These are phyloP conservation scores for Sterna hirundo DNA, from an alignment of 2,113 vertebrate species.

Conservation along the genomic window DNA sequence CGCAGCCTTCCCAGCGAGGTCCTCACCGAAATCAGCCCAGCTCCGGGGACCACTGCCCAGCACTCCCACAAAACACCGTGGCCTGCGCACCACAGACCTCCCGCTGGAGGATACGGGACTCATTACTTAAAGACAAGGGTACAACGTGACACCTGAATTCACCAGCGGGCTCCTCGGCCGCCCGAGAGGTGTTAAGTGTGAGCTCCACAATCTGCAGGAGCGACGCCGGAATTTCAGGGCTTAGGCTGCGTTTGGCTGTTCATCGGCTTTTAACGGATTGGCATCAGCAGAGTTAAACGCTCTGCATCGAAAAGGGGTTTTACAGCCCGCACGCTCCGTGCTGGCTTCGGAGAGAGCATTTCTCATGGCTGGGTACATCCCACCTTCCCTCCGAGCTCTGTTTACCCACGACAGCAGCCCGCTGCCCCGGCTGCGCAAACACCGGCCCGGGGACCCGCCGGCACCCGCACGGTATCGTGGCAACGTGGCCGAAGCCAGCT, in stretches of 20 bases:
- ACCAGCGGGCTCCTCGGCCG: not conserved
- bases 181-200: fast-evolving
- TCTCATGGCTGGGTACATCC: not conserved
- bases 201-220: not conserved
- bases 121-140: not conserved
- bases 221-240: not conserved
- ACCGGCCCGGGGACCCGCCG: slow-evolving; percentile 57
- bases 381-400: not conserved
- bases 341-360: not conserved
- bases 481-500: slow-evolving; percentile 76
- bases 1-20: not conserved
- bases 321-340: not conserved
- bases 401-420: not conserved
- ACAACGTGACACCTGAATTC: not conserved
- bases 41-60: not conserved
- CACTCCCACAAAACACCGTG: fast-evolving
- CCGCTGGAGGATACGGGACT: not conserved
- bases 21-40: not conserved
- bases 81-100: fast-evolving
- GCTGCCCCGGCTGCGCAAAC: slow-evolving; percentile 72
- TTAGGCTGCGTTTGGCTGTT: not conserved
- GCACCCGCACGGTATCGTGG: slow-evolving; percentile 79
- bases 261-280: not conserved
- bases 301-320: not conserved
- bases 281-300: not conserved